These are phyloP conservation scores for Lacerta viridis DNA, from an alignment of 2,797 vertebrate genomes.

Conservation along the genomic window DNA sequence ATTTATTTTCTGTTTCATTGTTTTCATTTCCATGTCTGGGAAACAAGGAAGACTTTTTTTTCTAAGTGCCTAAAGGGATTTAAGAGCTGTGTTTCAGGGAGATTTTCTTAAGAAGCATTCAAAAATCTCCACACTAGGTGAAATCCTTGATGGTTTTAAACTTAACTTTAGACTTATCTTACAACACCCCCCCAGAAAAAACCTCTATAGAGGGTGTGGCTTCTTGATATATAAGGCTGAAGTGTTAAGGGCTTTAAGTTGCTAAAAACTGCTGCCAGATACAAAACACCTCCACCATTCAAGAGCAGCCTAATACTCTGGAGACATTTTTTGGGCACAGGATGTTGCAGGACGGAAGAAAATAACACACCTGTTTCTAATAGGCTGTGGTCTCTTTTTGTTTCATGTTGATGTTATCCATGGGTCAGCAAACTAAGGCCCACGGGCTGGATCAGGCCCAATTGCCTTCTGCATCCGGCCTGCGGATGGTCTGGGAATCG, in stretches of 20 bases:
- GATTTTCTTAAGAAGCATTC: conserved; percentile 8
- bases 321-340: no score
- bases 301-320: no score
- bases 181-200: neutral
- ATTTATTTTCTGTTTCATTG: neutral
- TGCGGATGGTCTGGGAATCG: no score
- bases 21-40: neutral
- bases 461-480: no score
- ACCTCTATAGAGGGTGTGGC: no score
- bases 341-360: no score
- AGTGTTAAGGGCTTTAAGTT: no score
- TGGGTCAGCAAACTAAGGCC: neutral
- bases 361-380: neutral
- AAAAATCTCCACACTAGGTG: neutral
- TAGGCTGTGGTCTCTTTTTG: neutral
- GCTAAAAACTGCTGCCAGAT: no score
- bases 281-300: no score
- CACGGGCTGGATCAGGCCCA: no score
- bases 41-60: neutral
- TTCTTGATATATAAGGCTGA: no score
- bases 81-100: neutral
- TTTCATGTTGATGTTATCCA: conserved; percentile 45
- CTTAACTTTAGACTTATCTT: conserved; percentile 2
- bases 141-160: conserved; percentile 1
- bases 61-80: neutral